Evolutionary conservation across 2,888 invertebrate genomes (phyloP).

Genomic region (Clitarchus hookeri): DNA sequence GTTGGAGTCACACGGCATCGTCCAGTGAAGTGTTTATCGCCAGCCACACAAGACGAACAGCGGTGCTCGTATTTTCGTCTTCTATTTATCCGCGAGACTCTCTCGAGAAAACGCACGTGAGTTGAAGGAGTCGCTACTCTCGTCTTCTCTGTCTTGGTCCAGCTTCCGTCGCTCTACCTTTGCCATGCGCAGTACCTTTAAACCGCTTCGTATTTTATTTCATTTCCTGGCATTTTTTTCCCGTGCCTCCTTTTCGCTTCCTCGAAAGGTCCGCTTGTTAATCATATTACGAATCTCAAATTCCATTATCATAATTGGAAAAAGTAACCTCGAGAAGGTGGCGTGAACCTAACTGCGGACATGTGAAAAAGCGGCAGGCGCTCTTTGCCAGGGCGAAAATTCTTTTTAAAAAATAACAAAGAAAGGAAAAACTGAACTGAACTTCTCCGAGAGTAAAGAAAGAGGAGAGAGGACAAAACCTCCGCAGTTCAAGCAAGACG

Average conservation of each 20-base stretch:
- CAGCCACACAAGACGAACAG: too few relatives aligned
- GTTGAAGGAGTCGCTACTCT: too few relatives aligned
- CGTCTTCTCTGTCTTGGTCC: too few relatives aligned
- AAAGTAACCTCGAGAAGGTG: background rate
- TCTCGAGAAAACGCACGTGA: too few relatives aligned
- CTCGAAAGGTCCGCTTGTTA: background rate
- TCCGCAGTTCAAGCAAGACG: background rate
- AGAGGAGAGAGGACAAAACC: background rate
- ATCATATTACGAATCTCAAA: slow-evolving; percentile 14
- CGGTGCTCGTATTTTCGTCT: too few relatives aligned
- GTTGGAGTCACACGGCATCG: too few relatives aligned
- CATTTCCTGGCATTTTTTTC: background rate
- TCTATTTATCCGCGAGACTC: too few relatives aligned
- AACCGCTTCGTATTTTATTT: background rate
- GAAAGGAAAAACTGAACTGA: background rate
- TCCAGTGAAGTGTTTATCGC: too few relatives aligned
- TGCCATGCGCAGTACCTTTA: background rate
- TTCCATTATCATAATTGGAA: slow-evolving; percentile 8
- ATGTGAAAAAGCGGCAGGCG: background rate
- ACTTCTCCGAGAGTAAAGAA: background rate
- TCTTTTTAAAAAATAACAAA: background rate
- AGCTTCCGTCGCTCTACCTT: background rate
- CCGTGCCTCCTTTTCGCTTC: background rate
- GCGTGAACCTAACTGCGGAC: background rate
- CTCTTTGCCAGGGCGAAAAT: background rate